Evolutionary conservation across 2,113 vertebrate species (phyloP).

Genomic region (Hippocampus abdominalis): DNA sequence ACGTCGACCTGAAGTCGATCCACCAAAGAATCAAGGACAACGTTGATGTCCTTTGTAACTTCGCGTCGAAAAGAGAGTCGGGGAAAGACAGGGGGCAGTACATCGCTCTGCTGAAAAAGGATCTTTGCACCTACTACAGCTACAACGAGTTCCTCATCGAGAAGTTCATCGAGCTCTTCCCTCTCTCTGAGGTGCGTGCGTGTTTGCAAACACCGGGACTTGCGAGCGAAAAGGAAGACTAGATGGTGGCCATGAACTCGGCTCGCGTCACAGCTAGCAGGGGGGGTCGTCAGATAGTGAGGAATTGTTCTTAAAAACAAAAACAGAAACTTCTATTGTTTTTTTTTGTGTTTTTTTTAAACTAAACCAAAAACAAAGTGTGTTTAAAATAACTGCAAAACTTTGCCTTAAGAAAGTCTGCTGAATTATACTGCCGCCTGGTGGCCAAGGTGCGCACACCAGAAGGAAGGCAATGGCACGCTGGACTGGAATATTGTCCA

Average conservation of each 20-base stretch:
- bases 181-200: constrained; percentile 87
- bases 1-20: constrained; percentile 81
- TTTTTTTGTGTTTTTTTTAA: too few species aligned
- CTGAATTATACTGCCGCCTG: too few species aligned
- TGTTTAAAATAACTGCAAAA: too few species aligned
- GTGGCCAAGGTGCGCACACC: too few species aligned
- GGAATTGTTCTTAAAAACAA: too few species aligned
- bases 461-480: too few species aligned
- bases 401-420: too few species aligned
- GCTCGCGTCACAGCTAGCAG: not conserved
- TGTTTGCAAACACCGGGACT: not conserved
- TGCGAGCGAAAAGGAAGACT: not conserved
- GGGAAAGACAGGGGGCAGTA: constrained; percentile 84
- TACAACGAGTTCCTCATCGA: constrained; percentile 86
- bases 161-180: constrained; percentile 89
- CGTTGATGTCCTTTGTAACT: constrained; percentile 86
- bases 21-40: constrained; percentile 93
- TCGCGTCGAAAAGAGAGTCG: constrained; percentile 78
- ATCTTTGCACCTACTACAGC: constrained; percentile 91
- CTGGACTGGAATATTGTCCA: too few species aligned
- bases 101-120: constrained; percentile 76
- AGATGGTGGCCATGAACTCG: not conserved
- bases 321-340: too few species aligned
- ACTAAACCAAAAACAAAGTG: too few species aligned
- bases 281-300: too few species aligned